Percentiles rank a stretch among this genome's conserved stretches.
These are phyloP conservation scores for Pangasius krempfi DNA, from an alignment of 2,797 vertebrate species.

Conservation along the genomic window DNA sequence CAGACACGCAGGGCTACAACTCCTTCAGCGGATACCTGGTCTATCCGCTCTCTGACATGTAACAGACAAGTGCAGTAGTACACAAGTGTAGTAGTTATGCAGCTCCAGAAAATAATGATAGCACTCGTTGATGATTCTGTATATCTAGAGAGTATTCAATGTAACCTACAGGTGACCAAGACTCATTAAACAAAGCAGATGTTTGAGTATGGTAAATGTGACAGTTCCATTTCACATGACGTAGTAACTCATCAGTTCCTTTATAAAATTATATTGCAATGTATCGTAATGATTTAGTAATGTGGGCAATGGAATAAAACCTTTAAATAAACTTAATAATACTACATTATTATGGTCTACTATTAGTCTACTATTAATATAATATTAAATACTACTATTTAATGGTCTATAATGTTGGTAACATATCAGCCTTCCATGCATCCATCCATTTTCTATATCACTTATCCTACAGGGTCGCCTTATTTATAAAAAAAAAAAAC, in stretches of 20 bases:
- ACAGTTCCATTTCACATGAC: background rate
- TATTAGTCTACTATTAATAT: too few species aligned
- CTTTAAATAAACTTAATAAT: background rate
- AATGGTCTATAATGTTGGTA: background rate
- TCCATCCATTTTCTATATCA: too few species aligned
- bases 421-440: background rate
- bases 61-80: background rate
- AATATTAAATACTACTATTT: too few species aligned
- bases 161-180: background rate
- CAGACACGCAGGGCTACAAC: conserved; percentile 59
- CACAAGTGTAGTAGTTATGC: background rate
- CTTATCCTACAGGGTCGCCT: too few species aligned
- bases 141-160: conserved; percentile 1
- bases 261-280: background rate
- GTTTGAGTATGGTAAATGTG: background rate
- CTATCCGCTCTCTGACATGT: conserved; percentile 60
- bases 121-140: background rate
- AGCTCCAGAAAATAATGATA: background rate
- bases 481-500: background rate
- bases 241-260: background rate
- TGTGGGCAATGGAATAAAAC: conserved; percentile 1
- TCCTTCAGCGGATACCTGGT: conserved; percentile 74
- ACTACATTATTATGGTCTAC: too few species aligned
- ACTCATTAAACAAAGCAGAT: background rate
- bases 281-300: background rate